These are phyloP conservation scores for Ochlodes sylvanus DNA, from an alignment of 2,888 invertebrate genomes.

Conservation along the genomic window DNA sequence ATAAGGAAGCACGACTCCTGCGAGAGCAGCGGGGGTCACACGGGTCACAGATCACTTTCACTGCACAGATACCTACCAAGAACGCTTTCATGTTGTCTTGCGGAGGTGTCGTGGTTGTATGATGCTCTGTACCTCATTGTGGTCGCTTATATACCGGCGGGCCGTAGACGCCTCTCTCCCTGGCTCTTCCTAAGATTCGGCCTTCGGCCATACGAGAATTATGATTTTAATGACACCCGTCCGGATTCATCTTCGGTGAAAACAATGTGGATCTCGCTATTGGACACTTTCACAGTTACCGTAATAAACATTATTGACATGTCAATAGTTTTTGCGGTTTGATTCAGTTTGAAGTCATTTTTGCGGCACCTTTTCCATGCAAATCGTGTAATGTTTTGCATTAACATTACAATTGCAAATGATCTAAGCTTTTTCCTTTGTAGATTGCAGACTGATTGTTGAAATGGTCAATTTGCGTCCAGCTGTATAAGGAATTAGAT, in stretches of 20 bases:
- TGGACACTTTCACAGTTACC: conserved; percentile 67
- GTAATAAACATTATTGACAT: conserved; percentile 32
- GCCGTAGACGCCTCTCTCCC: conserved; percentile 79
- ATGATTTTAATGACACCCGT: conserved; percentile 83
- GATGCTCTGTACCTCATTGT: conserved; percentile 73
- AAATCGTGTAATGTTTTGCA: conserved; percentile 18
- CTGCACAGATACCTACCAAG: conserved; percentile 82
- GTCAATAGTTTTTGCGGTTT: conserved; percentile 7
- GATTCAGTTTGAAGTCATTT: neutral
- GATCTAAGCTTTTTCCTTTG: neutral
- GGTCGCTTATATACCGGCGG: conserved; percentile 75
- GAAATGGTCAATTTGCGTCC: conserved; percentile 17
- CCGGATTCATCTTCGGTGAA: conserved; percentile 80
- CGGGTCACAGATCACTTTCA: conserved; percentile 82
- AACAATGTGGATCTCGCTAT: conserved; percentile 74
- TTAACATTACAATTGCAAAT: conserved; percentile 27
- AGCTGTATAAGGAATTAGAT: conserved; percentile 14
- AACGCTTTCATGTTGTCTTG: conserved; percentile 84
- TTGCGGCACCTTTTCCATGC: conserved; percentile 23
- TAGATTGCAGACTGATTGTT: conserved; percentile 1
- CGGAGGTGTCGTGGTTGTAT: conserved; percentile 81
- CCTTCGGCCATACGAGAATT: conserved; percentile 82
- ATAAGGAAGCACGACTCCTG: conserved; percentile 64
- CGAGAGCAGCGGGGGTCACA: conserved; percentile 58
- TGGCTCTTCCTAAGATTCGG: conserved; percentile 82